Percentiles rank a stretch among this genome's conserved stretches.
Evolutionary conservation across 2,797 vertebrate genomes (phyloP).

Genomic region (Lagocephalus sceleratus): DNA sequence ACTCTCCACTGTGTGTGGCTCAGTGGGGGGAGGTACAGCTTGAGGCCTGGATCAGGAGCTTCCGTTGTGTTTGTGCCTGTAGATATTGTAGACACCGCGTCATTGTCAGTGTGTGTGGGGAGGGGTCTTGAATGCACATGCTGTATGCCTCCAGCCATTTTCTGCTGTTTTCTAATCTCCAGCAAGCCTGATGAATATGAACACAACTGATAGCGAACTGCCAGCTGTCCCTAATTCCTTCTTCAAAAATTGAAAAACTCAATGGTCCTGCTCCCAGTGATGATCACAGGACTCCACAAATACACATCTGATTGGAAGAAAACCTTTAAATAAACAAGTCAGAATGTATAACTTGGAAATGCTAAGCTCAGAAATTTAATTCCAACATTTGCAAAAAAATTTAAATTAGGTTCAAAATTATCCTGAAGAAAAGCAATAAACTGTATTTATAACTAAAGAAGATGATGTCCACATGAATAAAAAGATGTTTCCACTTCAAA

Average conservation of each 20-base stretch:
- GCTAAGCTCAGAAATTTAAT: no score
- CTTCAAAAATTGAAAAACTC: background rate
- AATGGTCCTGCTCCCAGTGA: no score
- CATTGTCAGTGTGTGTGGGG: slow-evolving; percentile 10
- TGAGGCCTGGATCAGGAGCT: slow-evolving; percentile 41
- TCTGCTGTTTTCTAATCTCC: slow-evolving; percentile 57
- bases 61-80: slow-evolving; percentile 45
- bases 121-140: slow-evolving; percentile 20
- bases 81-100: slow-evolving; percentile 20
- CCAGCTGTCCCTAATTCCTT: slow-evolving; percentile 65
- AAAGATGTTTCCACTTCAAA: no score
- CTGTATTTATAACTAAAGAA: no score
- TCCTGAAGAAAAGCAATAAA: no score
- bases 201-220: slow-evolving; percentile 60
- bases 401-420: no score
- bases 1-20: slow-evolving; percentile 31
- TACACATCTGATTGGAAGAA: no score
- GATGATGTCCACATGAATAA: no score
- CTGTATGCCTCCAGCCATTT: slow-evolving; percentile 43
- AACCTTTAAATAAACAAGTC: no score
- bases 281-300: no score
- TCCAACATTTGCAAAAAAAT: no score
- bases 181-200: slow-evolving; percentile 61
- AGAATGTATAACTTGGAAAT: no score
- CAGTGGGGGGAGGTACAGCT: slow-evolving; percentile 40